These are phyloP conservation scores for Papilio demoleus DNA, from an alignment of 2,888 invertebrate genomes.

Conservation along the genomic window DNA sequence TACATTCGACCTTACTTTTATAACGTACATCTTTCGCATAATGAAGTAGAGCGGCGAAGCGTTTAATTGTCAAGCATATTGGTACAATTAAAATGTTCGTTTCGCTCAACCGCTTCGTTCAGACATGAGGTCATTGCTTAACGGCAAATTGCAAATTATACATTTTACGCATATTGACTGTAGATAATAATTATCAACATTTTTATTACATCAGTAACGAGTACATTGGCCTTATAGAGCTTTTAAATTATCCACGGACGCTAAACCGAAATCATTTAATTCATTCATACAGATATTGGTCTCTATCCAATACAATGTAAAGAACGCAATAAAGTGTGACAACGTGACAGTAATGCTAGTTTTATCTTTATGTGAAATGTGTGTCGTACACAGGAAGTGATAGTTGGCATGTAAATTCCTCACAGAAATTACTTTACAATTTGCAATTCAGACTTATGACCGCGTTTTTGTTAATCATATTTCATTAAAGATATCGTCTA, in stretches of 20 bases:
- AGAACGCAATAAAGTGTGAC: conserved; percentile 42
- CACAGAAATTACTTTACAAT: conserved; percentile 36
- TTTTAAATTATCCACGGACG: conserved; percentile 51
- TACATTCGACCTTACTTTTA: neutral
- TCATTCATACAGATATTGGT: conserved; percentile 31
- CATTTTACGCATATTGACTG: neutral
- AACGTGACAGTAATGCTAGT: conserved; percentile 28
- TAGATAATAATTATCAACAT: conserved; percentile 5
- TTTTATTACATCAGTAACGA: no score
- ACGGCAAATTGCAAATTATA: conserved; percentile 60
- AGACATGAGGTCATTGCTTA: conserved; percentile 73
- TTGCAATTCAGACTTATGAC: conserved; percentile 10
- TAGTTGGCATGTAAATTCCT: conserved; percentile 67
- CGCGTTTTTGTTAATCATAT: conserved; percentile 14
- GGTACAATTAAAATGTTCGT: conserved; percentile 67
- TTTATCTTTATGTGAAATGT: conserved; percentile 66
- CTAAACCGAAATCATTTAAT: conserved; percentile 7
- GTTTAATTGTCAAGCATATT: conserved; percentile 61
- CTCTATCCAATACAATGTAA: conserved; percentile 9
- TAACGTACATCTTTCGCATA: neutral
- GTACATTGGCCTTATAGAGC: no score
- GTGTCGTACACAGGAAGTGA: conserved; percentile 72
- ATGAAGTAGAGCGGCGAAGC: conserved; percentile 41
- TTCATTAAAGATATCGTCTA: no score
- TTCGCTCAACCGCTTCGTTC: conserved; percentile 51